Evolutionary conservation across 2,797 vertebrate species (phyloP).

Genomic region (Cottoperca gobio): DNA sequence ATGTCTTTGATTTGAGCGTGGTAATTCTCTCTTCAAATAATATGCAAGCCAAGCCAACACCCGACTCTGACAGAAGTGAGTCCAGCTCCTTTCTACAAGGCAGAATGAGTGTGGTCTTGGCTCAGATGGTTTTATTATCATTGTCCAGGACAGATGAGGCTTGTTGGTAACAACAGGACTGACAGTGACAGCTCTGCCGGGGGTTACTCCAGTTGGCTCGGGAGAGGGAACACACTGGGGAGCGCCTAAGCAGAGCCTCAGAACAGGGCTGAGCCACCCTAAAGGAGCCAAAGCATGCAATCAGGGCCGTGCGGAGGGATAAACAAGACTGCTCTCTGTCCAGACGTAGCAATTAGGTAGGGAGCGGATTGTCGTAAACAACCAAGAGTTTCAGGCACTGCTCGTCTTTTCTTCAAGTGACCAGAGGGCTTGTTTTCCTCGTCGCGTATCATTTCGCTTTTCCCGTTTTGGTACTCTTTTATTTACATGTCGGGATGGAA

Average conservation of each 20-base stretch:
- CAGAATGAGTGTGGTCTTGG: constrained; percentile 20
- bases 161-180: constrained; percentile 49
- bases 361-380: constrained; percentile 70
- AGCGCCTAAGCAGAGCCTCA: constrained; percentile 61
- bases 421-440: constrained; percentile 51
- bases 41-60: constrained; percentile 4
- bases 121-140: constrained; percentile 36
- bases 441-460: constrained; percentile 40
- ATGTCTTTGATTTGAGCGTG: constrained; percentile 5
- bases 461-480: constrained; percentile 46
- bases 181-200: constrained; percentile 55
- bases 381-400: constrained; percentile 55
- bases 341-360: constrained; percentile 78
- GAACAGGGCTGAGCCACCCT: constrained; percentile 68
- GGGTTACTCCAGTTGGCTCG: constrained; percentile 62
- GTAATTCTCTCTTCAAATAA: constrained; percentile 25
- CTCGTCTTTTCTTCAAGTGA: constrained; percentile 37
- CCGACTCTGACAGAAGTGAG: constrained; percentile 37
- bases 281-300: constrained; percentile 79
- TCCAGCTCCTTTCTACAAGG: constrained; percentile 43
- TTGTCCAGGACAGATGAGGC: constrained; percentile 60
- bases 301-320: constrained; percentile 66
- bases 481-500: constrained; percentile 53
- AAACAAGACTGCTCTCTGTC: constrained; percentile 76
- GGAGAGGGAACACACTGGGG: constrained; percentile 52